phyloP scores from a whole-genome alignment of 2,797 vertebrate genomes.

The Bradypus variegatus region DNA sequence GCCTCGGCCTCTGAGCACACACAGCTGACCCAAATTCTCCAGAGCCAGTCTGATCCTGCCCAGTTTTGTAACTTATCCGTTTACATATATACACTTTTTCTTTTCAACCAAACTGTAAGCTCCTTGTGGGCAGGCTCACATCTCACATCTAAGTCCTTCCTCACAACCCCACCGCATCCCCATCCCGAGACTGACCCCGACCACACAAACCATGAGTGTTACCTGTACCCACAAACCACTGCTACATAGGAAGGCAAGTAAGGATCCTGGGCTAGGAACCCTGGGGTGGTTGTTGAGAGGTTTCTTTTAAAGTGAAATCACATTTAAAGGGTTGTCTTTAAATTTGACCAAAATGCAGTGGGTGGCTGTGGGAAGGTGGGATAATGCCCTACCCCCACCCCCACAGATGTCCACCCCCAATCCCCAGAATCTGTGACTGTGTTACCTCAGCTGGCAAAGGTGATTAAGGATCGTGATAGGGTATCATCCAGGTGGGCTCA shows the following conservation, averaged over 20 bases:
- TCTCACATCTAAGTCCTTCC: background rate
- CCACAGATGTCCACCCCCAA: background rate
- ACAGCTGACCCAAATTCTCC: background rate
- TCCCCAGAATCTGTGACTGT: background rate
- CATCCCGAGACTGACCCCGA: background rate
- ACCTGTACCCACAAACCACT: background rate
- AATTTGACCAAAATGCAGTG: background rate
- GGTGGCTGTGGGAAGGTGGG: background rate
- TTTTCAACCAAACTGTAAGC: background rate
- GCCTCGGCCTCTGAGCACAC: background rate
- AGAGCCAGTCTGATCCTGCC: background rate
- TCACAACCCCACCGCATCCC: too few species aligned
- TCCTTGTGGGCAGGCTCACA: background rate
- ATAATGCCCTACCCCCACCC: background rate
- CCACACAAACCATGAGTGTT: background rate
- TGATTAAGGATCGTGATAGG: background rate
- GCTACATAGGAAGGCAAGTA: background rate
- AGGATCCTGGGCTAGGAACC: background rate
- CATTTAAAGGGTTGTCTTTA: background rate
- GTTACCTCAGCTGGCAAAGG: background rate
- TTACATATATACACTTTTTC: background rate
- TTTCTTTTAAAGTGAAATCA: background rate
- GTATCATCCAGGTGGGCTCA: background rate
- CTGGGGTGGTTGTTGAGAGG: background rate
- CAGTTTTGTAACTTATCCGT: background rate